Base-by-base conservation (phyloP, 2,888 invertebrate species). In the Ernsta delagoae region DNA sequence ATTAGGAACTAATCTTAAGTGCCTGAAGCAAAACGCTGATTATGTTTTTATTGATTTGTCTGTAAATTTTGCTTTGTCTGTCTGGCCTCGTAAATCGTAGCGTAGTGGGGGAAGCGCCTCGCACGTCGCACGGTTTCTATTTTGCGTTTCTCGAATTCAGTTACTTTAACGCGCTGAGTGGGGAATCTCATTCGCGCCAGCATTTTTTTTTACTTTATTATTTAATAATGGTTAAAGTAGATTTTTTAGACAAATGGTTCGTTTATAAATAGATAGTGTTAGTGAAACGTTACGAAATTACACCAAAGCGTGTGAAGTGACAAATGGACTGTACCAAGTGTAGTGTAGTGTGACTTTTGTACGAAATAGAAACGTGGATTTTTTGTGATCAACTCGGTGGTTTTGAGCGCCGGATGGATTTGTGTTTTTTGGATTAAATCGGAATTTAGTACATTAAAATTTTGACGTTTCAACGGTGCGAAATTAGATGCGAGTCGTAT, bases 141-240 rank as follows among this genome's bases (percentile, higher is more conserved):
- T 93, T 92, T 92, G 91, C 90, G 91, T 92, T 92, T 90, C 89
- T 87, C 85, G 82, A 85, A 76, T 82, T 92, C 87, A 92, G 91
- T 92, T 89, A 85, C 83, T 87, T 85, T 87, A 84, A 77, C 85
- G 91, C 92, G 90, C 77, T 82, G 88, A 86, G 84, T 82, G 67
- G 24, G 67, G 86, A 77, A 84, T 75, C 72, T 83, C 85, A 81
- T 83, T 85, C 84, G 87, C 87, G 89, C 85, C 79, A 81, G 82
- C 81, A 82, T 89, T 89, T 89, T 88, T 80, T 84, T 50, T 43
- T 57, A 84, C 83, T 83, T 87, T 70, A 86, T 85, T 85, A 85
- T 24, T 31, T 31, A 86, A 80, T 88, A 75, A 83, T 86, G 85
- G 73, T 83, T 86, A 87, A 75, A 70, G 72, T 81, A 80, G 79